Evolutionary conservation across 2,888 invertebrate genomes (phyloP).

Genomic region (Ennomos erosarius): DNA sequence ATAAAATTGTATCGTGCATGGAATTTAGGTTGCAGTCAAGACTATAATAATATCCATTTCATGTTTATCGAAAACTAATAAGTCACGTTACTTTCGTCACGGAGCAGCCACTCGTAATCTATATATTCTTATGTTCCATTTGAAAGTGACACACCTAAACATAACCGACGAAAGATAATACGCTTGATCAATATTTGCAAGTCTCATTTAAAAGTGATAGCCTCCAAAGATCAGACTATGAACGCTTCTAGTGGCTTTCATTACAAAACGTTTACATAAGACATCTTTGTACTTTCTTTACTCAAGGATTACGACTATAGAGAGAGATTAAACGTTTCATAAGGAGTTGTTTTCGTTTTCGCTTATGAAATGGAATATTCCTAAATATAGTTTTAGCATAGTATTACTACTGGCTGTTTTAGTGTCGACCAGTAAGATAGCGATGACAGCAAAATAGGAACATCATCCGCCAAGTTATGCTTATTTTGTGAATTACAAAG

Average conservation of each 20-base stretch:
- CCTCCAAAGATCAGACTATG: slow-evolving; percentile 10
- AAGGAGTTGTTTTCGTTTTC: slow-evolving; percentile 16
- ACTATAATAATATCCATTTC: background rate
- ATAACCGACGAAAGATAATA: slow-evolving; percentile 47
- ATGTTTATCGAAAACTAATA: background rate
- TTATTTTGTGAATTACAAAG: slow-evolving; percentile 21
- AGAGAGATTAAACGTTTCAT: slow-evolving; percentile 23
- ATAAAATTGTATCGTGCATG: slow-evolving; percentile 11
- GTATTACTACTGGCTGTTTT: slow-evolving; percentile 19
- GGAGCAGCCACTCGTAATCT: slow-evolving; percentile 18
- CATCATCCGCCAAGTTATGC: slow-evolving; percentile 17
- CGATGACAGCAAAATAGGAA: slow-evolving; percentile 23
- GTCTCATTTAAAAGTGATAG: slow-evolving; percentile 44
- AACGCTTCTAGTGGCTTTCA: slow-evolving; percentile 9
- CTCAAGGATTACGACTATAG: slow-evolving; percentile 33
- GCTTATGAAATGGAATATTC: slow-evolving; percentile 14
- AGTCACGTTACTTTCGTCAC: slow-evolving; percentile 1
- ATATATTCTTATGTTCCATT: slow-evolving; percentile 30
- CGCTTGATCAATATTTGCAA: slow-evolving; percentile 59
- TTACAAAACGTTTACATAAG: slow-evolving; percentile 33
- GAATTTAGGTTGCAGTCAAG: background rate
- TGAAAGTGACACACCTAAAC: slow-evolving; percentile 44
- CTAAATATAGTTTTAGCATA: slow-evolving; percentile 13
- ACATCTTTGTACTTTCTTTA: slow-evolving; percentile 31
- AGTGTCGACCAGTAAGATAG: slow-evolving; percentile 14